Evolutionary conservation across 2,113 vertebrate species (phyloP), one percentile per base, ranked within the genome.

Genomic region (Nipponia nippon): DNA sequence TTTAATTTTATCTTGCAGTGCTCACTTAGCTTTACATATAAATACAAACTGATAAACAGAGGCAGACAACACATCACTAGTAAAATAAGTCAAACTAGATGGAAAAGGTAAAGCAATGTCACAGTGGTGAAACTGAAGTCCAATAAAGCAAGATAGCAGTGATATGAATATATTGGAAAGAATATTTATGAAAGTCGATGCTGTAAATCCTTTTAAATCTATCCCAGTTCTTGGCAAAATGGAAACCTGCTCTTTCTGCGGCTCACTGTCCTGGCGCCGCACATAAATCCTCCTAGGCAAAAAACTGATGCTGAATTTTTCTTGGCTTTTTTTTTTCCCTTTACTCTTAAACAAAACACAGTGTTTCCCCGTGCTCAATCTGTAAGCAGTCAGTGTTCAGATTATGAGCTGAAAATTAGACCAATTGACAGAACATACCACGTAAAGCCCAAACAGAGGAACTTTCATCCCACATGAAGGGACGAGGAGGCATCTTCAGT

Each of bases 171-270:
- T 55, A 90, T 40, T 62, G 38, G 67, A 83, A 95, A 90, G 22
- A 79, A 55, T 79, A 77, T 87, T 90, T 79, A 62, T 76, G 77
- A 10, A 90, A 75, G 40, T 44, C 10, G 0, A 61, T 87, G 66
- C 42, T 89, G 32, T 71, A 95, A 94, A 72, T 95, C 26, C 59
- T 94, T 56, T 72, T 42, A 94, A 75, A 63, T 75, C 55, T 83
- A 53, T 20, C 46, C 20, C 17, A 49, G n/a, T 53, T 87, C 76
- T 71, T 56, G 52, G n/a, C 22, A 78, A 82, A 89, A 87, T 55
- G 13, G 87, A 87, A 90, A 42, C 26, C 23, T 32, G 6, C 36
- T 15, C 29, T 40, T 90, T 90, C 87, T 59, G 50, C 84, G 82
- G 62, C 63, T 82, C n/a, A 18, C 21, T 42, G 11, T 71, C 42